phyloP scores from a whole-genome alignment of 1,140 invertebrate species.

The Apis cerana region DNA sequence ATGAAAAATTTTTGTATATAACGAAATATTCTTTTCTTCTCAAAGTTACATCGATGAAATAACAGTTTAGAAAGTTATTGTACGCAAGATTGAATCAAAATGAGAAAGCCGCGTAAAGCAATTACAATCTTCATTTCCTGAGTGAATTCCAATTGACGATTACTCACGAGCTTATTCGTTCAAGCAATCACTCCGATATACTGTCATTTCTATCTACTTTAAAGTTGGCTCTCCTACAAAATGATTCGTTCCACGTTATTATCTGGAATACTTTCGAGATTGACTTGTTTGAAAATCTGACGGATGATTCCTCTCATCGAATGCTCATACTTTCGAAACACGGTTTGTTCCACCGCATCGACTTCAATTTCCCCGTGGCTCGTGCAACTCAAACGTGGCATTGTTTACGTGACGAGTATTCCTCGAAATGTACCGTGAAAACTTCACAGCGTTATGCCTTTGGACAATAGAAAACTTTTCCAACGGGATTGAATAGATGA shows the following conservation, averaged over 20 bases:
- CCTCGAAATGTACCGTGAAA: not conserved
- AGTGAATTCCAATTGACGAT: slow-evolving; percentile 1
- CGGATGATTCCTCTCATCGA: not conserved
- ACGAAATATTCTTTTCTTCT: no score
- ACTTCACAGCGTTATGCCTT: not conserved
- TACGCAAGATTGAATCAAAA: no score
- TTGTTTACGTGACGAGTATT: not conserved
- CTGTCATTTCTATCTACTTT: not conserved
- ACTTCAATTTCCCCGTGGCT: not conserved
- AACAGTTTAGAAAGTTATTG: no score
- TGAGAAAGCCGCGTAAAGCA: no score
- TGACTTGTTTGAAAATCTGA: not conserved
- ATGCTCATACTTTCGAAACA: not conserved
- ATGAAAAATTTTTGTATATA: no score
- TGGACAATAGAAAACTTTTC: not conserved
- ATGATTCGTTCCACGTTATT: not conserved
- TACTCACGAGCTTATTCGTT: not conserved
- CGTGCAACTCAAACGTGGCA: not conserved
- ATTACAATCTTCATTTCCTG: not conserved
- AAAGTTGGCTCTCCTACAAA: not conserved
- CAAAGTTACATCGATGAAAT: no score
- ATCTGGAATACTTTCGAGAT: not conserved
- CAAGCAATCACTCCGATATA: not conserved
- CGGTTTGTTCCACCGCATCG: not conserved
- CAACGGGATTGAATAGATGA: not conserved